A percentile compares a stretch with the other conserved stretches of the same genome.
phyloP scores from a whole-genome alignment of 2,113 vertebrate genomes.

The Trogon melanurus region DNA sequence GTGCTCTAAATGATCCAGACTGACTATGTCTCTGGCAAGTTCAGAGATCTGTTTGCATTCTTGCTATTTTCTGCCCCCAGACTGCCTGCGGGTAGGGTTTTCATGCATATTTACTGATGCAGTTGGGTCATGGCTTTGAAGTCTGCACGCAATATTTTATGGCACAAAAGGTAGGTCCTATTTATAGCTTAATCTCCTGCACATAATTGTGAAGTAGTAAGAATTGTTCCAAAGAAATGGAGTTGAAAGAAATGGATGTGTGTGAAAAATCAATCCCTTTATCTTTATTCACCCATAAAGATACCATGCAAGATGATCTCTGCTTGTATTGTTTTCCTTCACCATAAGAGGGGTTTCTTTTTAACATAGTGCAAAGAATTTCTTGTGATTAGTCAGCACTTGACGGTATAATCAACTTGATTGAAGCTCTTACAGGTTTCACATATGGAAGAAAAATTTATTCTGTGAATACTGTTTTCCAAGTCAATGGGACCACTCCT shows the following conservation, averaged over 20 bases:
- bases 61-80: not conserved
- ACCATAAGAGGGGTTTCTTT: not conserved
- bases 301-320: not conserved
- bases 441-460: not conserved
- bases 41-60: not conserved
- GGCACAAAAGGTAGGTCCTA: not conserved
- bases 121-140: not conserved
- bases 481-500: not conserved
- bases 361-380: not conserved
- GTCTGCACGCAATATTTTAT: not conserved
- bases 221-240: not conserved
- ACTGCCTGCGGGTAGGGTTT: not conserved
- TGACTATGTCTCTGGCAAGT: not conserved
- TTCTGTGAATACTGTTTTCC: not conserved
- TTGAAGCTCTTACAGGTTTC: not conserved
- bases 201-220: not conserved
- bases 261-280: not conserved
- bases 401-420: not conserved
- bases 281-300: not conserved
- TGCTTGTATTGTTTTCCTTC: not conserved
- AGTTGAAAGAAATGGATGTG: not conserved
- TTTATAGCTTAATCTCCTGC: not conserved
- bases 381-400: not conserved
- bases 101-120: not conserved
- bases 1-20: not conserved